Base-by-base conservation (phyloP, 1,140 invertebrate species). In the Sycophila sp. region DNA sequence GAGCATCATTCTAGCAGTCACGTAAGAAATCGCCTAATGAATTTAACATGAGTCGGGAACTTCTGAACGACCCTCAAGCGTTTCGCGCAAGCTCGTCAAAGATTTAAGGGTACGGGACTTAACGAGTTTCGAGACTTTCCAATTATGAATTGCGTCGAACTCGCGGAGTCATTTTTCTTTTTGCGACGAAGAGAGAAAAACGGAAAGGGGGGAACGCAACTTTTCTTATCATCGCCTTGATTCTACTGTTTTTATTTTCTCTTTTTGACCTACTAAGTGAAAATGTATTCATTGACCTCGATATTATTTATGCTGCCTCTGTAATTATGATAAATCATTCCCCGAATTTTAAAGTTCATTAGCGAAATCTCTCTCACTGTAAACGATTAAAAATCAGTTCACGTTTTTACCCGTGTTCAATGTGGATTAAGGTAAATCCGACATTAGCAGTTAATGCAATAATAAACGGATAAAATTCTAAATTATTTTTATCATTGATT, bases 11-110 rank as follows among this genome's bases (percentile, higher is more conserved):
- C 32, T 17, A 13, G 34, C 7, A 24, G 58, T 4, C 24, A 22
- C 38, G 58, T n/a, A 53, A 65, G 47, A 38, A 65, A 65, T 65
- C 32, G 30, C 34, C 36, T 65, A 65, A 65, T 65, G 63, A 65
- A 65, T 65, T 65, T 65, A 64, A 65, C 63, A 65, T 65, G 47
- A 65, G 47, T 38, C 30, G 6, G 32, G 38, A 67, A 67, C 22
- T 51, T 49, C 58, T 32, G 40, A 68, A 64, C 65, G 32, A 49
- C 66, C 68, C 64, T 63, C 49, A 36, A 67, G 62, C 69, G 56
- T 58, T 72, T 32, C 56, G 24, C 28, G 24, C 17, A 26, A 65
- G 63, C 63, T 53, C 63, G 63, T 65, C 63, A 65, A 65, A 65
- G 63, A 65, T 65, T 55, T 65, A 65, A 65, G 63, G 63, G 49